Percentiles rank a stretch among this genome's conserved stretches.
Evolutionary conservation across 2,113 vertebrate genomes (phyloP).

Genomic region (Dolichallabes microphthalmus): DNA sequence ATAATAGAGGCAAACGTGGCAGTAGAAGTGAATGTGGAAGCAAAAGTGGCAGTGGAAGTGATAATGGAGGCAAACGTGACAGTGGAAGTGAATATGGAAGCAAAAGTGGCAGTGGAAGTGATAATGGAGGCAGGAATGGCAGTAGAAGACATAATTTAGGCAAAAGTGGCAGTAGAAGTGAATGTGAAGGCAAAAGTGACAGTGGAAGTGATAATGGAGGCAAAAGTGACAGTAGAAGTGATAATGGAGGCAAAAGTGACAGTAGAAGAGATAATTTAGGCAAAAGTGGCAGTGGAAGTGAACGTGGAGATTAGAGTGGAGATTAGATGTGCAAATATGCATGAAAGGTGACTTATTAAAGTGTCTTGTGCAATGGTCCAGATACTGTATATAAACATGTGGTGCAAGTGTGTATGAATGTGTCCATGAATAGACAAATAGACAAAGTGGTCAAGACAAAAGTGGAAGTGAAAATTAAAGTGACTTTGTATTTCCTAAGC

Average conservation of each 20-base stretch:
- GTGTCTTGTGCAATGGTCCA: too few relatives aligned
- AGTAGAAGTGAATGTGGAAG: too few relatives aligned
- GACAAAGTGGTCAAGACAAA: too few relatives aligned
- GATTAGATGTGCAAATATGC: too few relatives aligned
- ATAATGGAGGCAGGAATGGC: too few relatives aligned
- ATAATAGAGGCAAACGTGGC: too few relatives aligned
- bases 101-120: not conserved
- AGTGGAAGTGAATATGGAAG: not conserved
- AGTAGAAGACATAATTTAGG: too few relatives aligned
- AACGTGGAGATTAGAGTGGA: not conserved
- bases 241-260: not conserved
- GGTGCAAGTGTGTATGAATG: too few relatives aligned
- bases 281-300: not conserved
- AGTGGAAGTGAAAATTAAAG: not conserved
- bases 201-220: too few relatives aligned
- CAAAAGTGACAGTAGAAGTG: not conserved
- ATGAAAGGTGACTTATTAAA: too few relatives aligned
- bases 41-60: not conserved
- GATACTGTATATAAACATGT: too few relatives aligned
- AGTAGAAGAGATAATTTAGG: not conserved
- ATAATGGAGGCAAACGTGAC: not conserved
- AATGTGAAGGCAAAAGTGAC: not conserved
- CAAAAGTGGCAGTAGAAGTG: not conserved
- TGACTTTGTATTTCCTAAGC: not conserved
- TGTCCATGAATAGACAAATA: too few relatives aligned